Percentiles rank a stretch among this genome's conserved stretches.
Evolutionary conservation across 2,113 vertebrate species (phyloP).

Genomic region (Sprattus sprattus): DNA sequence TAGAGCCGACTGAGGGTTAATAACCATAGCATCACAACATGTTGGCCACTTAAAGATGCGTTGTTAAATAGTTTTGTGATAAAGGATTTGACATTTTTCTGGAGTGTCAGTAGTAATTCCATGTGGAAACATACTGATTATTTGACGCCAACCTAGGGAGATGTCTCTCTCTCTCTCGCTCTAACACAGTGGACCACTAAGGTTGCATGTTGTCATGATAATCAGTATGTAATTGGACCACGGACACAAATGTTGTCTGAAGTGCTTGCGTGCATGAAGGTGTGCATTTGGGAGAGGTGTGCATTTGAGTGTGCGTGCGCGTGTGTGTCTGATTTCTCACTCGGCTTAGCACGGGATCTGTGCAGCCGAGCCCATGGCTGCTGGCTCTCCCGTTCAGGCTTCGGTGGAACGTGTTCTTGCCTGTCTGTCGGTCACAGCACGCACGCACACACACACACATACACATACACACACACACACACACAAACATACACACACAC

Average conservation of each 20-base stretch:
- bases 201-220: constrained; percentile 1
- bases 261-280: constrained; percentile 27
- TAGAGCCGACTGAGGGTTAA: background rate
- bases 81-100: background rate
- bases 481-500: constrained; percentile 29
- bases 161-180: background rate
- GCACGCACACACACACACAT: constrained; percentile 15
- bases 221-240: background rate
- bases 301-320: constrained; percentile 3
- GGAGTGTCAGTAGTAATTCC: background rate
- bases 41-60: background rate
- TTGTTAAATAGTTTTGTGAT: background rate
- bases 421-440: constrained; percentile 35
- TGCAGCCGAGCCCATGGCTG: constrained; percentile 38
- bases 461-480: constrained; percentile 26
- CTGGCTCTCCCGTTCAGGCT: constrained; percentile 37
- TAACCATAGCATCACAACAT: background rate
- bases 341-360: constrained; percentile 41
- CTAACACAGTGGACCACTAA: background rate
- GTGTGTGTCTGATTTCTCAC: constrained; percentile 38
- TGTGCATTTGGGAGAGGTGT: constrained; percentile 7
- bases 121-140: background rate
- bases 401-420: constrained; percentile 20
- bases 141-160: background rate
- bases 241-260: constrained; percentile 30